These are phyloP conservation scores for Pelmatolapia mariae DNA, from an alignment of 2,113 vertebrate species.

Conservation along the genomic window DNA sequence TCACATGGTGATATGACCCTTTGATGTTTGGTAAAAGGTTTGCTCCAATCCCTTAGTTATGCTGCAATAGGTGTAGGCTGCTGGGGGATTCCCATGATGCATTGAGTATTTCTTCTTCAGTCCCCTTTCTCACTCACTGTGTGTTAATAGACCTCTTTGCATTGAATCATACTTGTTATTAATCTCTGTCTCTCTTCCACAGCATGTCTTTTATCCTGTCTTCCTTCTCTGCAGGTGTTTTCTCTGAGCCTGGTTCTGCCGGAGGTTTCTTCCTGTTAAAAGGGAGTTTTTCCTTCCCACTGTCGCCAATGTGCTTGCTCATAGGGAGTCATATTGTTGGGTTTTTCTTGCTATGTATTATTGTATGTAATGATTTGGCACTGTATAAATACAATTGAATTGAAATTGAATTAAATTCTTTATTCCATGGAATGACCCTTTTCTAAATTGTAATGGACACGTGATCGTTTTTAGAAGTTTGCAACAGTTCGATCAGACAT, in stretches of 20 bases:
- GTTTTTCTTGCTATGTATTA: background rate
- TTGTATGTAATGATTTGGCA: background rate
- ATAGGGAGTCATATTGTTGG: accelerated
- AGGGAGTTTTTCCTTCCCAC: background rate
- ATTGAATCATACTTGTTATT: background rate
- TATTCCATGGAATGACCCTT: background rate
- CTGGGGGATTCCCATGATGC: background rate
- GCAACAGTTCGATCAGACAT: background rate
- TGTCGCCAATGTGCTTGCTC: background rate
- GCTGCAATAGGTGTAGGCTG: background rate
- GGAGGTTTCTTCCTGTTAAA: background rate
- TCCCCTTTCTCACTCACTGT: background rate
- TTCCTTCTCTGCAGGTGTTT: background rate
- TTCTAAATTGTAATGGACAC: background rate
- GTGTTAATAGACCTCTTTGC: background rate
- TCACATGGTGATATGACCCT: background rate
- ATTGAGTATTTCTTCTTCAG: background rate
- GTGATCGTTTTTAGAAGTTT: background rate
- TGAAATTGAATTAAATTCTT: background rate
- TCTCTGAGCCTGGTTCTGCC: background rate
- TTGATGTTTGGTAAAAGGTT: background rate
- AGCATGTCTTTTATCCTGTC: background rate
- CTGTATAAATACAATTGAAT: background rate
- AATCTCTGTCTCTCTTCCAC: background rate
- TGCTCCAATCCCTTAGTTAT: background rate